Percentiles rank a stretch among this genome's conserved stretches.
phyloP scores from a whole-genome alignment of 30 jellyfish, hydroid and myxozoan species.

The Aurelia aurita region DNA sequence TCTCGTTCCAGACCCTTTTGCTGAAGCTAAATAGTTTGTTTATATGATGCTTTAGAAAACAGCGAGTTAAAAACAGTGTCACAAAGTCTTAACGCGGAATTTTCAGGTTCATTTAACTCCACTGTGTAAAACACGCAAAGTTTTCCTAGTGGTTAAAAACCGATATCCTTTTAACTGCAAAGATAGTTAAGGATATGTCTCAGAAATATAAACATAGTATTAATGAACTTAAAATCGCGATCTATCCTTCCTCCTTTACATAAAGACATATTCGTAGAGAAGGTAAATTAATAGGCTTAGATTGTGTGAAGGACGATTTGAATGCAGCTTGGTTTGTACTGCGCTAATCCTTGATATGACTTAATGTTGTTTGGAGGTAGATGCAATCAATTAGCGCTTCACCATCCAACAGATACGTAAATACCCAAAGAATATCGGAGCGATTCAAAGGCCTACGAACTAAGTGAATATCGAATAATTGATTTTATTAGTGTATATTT shows the following conservation, averaged over 20 bases:
- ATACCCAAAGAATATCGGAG: slow-evolving; percentile 43
- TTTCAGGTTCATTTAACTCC: background rate
- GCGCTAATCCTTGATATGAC: slow-evolving; percentile 1
- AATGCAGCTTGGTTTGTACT: background rate
- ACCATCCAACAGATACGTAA: slow-evolving; percentile 1
- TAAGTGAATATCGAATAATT: background rate
- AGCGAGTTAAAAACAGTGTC: too few relatives aligned
- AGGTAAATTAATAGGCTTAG: slow-evolving; percentile 8
- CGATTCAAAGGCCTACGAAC: slow-evolving; percentile 12
- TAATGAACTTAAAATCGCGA: slow-evolving; percentile 41
- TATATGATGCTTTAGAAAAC: too few relatives aligned
- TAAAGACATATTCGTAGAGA: background rate
- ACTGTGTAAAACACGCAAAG: background rate
- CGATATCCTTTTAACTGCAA: slow-evolving; percentile 26
- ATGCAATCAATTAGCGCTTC: slow-evolving; percentile 45
- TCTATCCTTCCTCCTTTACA: slow-evolving; percentile 42
- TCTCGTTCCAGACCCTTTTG: too few relatives aligned
- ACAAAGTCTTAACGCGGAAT: too few relatives aligned
- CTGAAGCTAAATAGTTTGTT: too few relatives aligned
- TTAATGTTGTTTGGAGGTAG: slow-evolving; percentile 32
- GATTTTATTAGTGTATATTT: background rate
- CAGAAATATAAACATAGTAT: slow-evolving; percentile 24
- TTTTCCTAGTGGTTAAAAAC: background rate
- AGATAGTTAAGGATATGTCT: slow-evolving; percentile 20
- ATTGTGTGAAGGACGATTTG: background rate